Conservation (phyloP, 2,888 invertebrate genomes). For the Panopea generosa region DNA sequence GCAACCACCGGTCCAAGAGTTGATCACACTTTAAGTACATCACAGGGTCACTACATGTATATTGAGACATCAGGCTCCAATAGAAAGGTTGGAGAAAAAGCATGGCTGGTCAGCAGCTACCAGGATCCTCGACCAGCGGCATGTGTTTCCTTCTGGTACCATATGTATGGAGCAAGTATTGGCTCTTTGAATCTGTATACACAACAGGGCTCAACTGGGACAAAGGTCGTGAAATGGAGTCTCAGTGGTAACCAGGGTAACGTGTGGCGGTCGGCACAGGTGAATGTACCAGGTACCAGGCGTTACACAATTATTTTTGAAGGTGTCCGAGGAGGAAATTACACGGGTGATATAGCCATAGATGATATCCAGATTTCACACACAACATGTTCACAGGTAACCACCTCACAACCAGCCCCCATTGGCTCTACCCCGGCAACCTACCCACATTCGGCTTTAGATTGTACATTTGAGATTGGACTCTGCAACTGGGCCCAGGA, state of each 20-base stretch:
- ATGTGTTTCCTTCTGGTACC: conserved; percentile 80
- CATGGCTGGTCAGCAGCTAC: conserved; percentile 83
- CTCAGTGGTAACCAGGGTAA: conserved; percentile 72
- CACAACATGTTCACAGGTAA: conserved; percentile 59
- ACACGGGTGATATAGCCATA: conserved; percentile 81
- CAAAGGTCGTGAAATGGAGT: conserved; percentile 55
- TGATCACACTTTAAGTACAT: conserved; percentile 75
- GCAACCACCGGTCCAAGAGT: conserved; percentile 74
- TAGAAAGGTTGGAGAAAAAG: conserved; percentile 87
- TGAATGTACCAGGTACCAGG: conserved; percentile 40
- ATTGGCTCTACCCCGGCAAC: conserved; percentile 61
- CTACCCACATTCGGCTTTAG: conserved; percentile 71
- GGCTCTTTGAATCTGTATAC: conserved; percentile 78
- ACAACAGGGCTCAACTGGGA: conserved; percentile 50
- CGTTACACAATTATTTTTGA: conserved; percentile 77
- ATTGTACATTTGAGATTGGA: conserved; percentile 80
- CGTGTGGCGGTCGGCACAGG: conserved; percentile 71
- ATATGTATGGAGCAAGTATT: conserved; percentile 80
- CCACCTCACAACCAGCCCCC: conserved; percentile 50
- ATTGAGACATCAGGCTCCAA: conserved; percentile 86
- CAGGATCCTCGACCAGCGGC: conserved; percentile 64
- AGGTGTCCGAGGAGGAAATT: conserved; percentile 76
- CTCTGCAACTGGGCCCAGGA: conserved; percentile 80
- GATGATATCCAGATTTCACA: conserved; percentile 76
- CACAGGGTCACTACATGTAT: conserved; percentile 80